Conservation (phyloP, 1,140 invertebrate genomes). For the Cydia pomonella region DNA sequence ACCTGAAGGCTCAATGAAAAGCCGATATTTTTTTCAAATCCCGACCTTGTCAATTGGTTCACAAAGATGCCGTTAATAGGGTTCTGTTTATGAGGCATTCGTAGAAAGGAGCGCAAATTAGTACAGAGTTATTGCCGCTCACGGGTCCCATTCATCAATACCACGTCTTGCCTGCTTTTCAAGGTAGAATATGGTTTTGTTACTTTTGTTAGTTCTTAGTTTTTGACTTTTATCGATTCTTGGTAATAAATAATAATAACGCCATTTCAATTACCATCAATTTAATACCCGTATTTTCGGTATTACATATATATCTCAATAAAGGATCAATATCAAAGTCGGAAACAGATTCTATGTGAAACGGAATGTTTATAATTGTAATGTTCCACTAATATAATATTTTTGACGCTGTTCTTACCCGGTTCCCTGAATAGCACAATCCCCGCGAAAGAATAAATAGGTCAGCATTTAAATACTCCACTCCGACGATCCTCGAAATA, state of each 20-base stretch:
- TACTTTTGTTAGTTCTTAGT: slow-evolving; percentile 53
- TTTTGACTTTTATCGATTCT: neutral
- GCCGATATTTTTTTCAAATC: neutral
- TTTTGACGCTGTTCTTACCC: slow-evolving; percentile 17
- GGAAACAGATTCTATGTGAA: neutral
- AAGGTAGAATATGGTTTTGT: slow-evolving; percentile 51
- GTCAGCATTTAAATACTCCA: slow-evolving; percentile 49
- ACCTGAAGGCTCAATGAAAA: neutral
- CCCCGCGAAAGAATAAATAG: slow-evolving; percentile 41
- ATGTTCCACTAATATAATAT: slow-evolving; percentile 9
- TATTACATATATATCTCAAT: too few relatives aligned
- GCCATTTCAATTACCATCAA: too few relatives aligned
- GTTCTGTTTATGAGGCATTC: slow-evolving; percentile 28
- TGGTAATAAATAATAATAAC: neutral
- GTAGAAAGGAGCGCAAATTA: slow-evolving; percentile 14
- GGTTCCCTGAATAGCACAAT: slow-evolving; percentile 26
- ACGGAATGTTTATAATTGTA: neutral
- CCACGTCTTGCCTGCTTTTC: slow-evolving; percentile 56
- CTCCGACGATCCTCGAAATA: slow-evolving; percentile 43
- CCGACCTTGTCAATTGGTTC: neutral
- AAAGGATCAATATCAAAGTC: neutral
- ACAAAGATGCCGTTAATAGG: slow-evolving; percentile 24
- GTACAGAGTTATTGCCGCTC: slow-evolving; percentile 35
- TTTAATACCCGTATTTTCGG: too few relatives aligned
- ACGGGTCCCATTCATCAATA: slow-evolving; percentile 58